phyloP scores from a whole-genome alignment of 2,888 invertebrate genomes.

The Drosophila imparisetae region DNA sequence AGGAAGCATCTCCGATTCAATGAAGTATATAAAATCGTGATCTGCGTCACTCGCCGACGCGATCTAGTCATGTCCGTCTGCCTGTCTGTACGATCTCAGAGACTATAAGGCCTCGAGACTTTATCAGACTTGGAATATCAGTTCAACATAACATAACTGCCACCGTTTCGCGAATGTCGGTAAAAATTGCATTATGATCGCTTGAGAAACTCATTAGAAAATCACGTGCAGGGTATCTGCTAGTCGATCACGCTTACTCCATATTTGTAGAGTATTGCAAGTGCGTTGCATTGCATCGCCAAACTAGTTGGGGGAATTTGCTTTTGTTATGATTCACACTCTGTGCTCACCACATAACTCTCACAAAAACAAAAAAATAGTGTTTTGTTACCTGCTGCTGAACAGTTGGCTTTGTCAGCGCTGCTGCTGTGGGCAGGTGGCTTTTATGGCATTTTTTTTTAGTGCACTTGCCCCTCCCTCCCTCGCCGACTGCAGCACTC shows the following conservation, averaged over 20 bases:
- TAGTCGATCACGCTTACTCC: not conserved
- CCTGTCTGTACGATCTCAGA: not conserved
- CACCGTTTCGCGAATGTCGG: not conserved
- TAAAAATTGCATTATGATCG: not conserved
- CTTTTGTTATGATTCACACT: slow-evolving; percentile 18
- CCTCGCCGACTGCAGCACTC: not conserved
- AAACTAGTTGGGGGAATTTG: not conserved
- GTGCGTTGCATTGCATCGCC: not conserved
- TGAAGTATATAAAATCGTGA: not conserved
- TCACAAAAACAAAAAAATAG: not conserved
- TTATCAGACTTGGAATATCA: not conserved
- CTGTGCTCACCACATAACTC: not conserved
- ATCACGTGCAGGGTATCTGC: not conserved
- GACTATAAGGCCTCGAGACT: not conserved
- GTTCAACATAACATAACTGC: too few species aligned
- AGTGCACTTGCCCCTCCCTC: slow-evolving; percentile 5
- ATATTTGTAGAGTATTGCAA: slow-evolving; percentile 1
- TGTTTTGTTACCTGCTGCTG: slow-evolving; percentile 4
- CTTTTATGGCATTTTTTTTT: slow-evolving; percentile 23
- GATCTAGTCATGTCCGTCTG: not conserved
- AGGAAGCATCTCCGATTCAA: not conserved
- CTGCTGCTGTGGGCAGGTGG: slow-evolving; percentile 24
- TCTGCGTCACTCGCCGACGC: too few species aligned
- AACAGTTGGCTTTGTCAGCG: slow-evolving; percentile 3
- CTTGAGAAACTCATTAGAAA: not conserved